phyloP scores from a whole-genome alignment of 2,797 vertebrate species.

The Danio choprae region DNA sequence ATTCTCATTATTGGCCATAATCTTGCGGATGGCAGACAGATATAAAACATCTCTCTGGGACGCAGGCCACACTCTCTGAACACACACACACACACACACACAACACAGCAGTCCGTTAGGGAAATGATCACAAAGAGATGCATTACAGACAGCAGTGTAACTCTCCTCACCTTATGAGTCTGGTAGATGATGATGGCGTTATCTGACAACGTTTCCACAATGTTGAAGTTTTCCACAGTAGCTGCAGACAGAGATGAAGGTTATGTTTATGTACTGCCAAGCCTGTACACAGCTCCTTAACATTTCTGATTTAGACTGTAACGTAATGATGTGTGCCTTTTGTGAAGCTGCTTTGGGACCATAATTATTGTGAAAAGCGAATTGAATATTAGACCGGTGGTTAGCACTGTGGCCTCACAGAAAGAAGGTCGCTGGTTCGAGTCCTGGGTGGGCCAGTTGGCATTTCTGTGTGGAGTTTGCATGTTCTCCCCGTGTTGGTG shows the following conservation, averaged over 20 bases:
- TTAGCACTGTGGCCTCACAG: too few relatives aligned
- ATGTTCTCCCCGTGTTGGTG: too few relatives aligned
- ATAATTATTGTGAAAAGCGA: too few relatives aligned
- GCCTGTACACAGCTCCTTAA: too few relatives aligned
- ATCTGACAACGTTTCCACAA: slow-evolving; percentile 94
- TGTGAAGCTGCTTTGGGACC: too few relatives aligned
- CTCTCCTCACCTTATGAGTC: slow-evolving; percentile 91
- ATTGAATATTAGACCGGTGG: too few relatives aligned
- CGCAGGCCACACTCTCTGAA: slow-evolving; percentile 95
- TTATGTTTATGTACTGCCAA: not conserved
- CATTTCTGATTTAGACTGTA: too few relatives aligned
- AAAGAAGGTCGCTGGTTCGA: too few relatives aligned
- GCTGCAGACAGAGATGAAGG: slow-evolving; percentile 75
- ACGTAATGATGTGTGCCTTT: too few relatives aligned
- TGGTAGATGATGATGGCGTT: slow-evolving; percentile 96
- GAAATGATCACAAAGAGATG: not conserved
- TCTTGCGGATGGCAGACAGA: slow-evolving; percentile 93
- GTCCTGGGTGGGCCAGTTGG: too few relatives aligned
- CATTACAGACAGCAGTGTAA: not conserved
- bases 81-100: not conserved
- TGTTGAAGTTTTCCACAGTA: slow-evolving; percentile 96
- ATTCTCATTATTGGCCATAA: slow-evolving; percentile 92
- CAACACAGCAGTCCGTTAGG: slow-evolving; percentile 1
- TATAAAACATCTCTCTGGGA: slow-evolving; percentile 97
- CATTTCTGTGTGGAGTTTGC: too few relatives aligned